Percentiles rank a stretch among this genome's conserved stretches.
These are phyloP conservation scores for Lordiphosa andalusiaca DNA, from an alignment of 2,888 invertebrate species.

Conservation along the genomic window DNA sequence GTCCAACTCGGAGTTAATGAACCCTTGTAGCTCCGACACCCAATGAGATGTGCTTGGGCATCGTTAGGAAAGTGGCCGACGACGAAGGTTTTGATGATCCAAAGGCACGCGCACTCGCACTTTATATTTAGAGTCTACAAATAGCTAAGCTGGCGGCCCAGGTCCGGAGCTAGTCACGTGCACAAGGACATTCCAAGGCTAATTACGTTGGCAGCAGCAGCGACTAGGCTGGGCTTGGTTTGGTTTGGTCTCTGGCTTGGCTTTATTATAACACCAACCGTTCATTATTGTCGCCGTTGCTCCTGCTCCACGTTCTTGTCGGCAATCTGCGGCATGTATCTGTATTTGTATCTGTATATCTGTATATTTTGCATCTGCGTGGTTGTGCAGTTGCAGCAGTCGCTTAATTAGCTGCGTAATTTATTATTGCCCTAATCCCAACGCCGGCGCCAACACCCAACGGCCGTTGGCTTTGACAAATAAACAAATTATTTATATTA, in stretches of 20 bases:
- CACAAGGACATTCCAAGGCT: slow-evolving; percentile 75
- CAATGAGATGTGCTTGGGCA: slow-evolving; percentile 34
- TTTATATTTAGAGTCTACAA: slow-evolving; percentile 60
- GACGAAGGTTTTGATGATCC: slow-evolving; percentile 59
- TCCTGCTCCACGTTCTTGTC: slow-evolving; percentile 18
- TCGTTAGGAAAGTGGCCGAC: slow-evolving; percentile 69
- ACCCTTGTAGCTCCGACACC: slow-evolving; percentile 49
- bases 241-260: slow-evolving; percentile 15
- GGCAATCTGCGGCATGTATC: slow-evolving; percentile 55
- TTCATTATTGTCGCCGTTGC: slow-evolving; percentile 55
- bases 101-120: slow-evolving; percentile 71
- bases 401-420: slow-evolving; percentile 70
- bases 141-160: slow-evolving; percentile 22
- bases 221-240: slow-evolving; percentile 31
- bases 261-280: slow-evolving; percentile 37
- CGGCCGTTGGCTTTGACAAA: slow-evolving; percentile 62
- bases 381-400: slow-evolving; percentile 43
- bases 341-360: slow-evolving; percentile 34
- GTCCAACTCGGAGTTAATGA: slow-evolving; percentile 57
- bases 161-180: slow-evolving; percentile 63
- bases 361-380: slow-evolving; percentile 63
- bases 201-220: slow-evolving; percentile 61
- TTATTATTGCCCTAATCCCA: slow-evolving; percentile 68
- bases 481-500: slow-evolving; percentile 69
- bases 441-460: slow-evolving; percentile 23